Evolutionary conservation across 2,888 invertebrate genomes (phyloP), one percentile per base, ranked within the genome.

Genomic region (Bhutanitis thaidina): DNA sequence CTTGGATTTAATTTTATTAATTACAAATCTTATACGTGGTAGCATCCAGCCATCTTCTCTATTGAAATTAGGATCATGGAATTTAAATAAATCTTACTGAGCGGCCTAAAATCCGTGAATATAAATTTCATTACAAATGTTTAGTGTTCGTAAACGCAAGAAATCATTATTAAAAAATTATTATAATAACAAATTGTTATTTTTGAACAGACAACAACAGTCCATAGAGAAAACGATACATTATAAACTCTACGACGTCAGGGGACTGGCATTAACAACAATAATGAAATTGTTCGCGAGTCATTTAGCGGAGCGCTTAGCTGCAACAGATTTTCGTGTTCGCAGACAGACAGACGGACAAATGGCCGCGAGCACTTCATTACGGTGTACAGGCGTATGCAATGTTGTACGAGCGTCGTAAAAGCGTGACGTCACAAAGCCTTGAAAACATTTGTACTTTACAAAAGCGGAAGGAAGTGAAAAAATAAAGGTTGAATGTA

Each of bases 341-440:
- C 39, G 41, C 47, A 34, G 61, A 63, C 65, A 62, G 74, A 64
- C 70, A 56, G 52, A 59, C 49, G 29, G 41, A 77, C 74, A 74
- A 77, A 79, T 78, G 67, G 68, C 65, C 56, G 54, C 57, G 52
- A 74, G 62, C 67, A 62, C 75, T 80, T 74, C 80, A 79, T 81
- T 81, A 80, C 54, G 62, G 44, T 7, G 81, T 60, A 78, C 72
- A 65, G 54, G n/a, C n/a, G 41, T 27, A 46, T 39, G 65, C 7
- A 0, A 50, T 39, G 32, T 34, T 34, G 13, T 12, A 13, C 20
- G 20, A n/a, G 3, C 30, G 2, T 9, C 10, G n/a, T n/a, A n/a
- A n/a, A n/a, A n/a, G 9, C 15, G 29, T 14, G 1, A 8, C 8
- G 13, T 12, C 3, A 29, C 29, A 41, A 41, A 41, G 16, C 7